Conservation (phyloP, 2,888 invertebrate species). For the Axea sp. region DNA sequence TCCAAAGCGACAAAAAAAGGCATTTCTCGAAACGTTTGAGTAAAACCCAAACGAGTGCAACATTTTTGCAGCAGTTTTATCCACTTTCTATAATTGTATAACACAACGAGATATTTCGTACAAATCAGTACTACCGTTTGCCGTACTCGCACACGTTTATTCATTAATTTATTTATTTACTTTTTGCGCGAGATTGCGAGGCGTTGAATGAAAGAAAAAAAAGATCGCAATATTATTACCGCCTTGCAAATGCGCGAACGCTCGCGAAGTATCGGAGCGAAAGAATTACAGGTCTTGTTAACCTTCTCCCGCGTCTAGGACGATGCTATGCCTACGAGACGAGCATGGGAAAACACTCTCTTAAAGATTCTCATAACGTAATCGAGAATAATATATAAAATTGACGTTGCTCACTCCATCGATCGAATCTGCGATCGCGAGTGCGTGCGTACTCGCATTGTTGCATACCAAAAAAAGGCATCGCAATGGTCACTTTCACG, state of each 20-base stretch:
- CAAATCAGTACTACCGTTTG: constrained; percentile 16
- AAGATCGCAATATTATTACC: constrained; percentile 18
- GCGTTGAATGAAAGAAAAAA: constrained; percentile 4
- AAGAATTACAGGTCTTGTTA: constrained; percentile 54
- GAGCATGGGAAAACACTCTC: constrained; percentile 59
- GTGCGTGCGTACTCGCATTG: not conserved
- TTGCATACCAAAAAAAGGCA: not conserved
- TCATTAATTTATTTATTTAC: too few species aligned
- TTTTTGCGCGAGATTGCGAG: constrained; percentile 1
- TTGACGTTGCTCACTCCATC: constrained; percentile 9
- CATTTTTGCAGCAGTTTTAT: constrained; percentile 49
- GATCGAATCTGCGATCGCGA: not conserved
- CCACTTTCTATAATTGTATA: constrained; percentile 59
- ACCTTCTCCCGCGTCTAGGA: constrained; percentile 57
- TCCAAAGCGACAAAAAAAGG: constrained; percentile 7
- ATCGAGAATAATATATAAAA: constrained; percentile 35
- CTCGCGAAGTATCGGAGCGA: not conserved
- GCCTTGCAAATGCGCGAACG: constrained; percentile 17
- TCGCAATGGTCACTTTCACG: not conserved
- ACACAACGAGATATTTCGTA: constrained; percentile 35
- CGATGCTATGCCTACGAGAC: constrained; percentile 45
- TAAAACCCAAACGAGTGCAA: constrained; percentile 31
- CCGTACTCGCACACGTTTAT: not conserved
- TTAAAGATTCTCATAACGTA: constrained; percentile 54
- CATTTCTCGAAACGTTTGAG: constrained; percentile 8